These are phyloP conservation scores for Sitta europaea DNA, from an alignment of 2,113 vertebrate species.

Conservation along the genomic window DNA sequence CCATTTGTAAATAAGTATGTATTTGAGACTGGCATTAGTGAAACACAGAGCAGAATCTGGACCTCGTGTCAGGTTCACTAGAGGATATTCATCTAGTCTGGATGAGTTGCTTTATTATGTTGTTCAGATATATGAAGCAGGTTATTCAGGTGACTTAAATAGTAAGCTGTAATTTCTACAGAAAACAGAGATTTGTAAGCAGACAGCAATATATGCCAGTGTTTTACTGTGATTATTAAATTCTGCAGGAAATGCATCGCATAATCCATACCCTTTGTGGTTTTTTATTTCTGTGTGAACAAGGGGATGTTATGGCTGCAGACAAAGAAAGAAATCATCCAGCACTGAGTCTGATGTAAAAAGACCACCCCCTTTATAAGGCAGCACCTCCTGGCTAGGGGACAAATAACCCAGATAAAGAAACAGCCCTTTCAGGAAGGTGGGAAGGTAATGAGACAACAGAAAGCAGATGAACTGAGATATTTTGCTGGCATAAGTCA, in stretches of 20 bases:
- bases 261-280: slow-evolving; percentile 28
- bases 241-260: slow-evolving; percentile 46
- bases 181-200: slow-evolving; percentile 66
- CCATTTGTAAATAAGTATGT: not conserved
- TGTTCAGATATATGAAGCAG: slow-evolving; percentile 40
- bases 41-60: not conserved
- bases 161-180: slow-evolving; percentile 64
- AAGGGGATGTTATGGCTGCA: not conserved
- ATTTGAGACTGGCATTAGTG: not conserved
- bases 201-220: slow-evolving; percentile 47
- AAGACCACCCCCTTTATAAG: not conserved
- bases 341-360: not conserved
- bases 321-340: slow-evolving; percentile 25
- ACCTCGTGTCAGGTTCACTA: not conserved
- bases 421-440: not conserved
- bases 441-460: not conserved
- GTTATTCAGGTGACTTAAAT: slow-evolving; percentile 66
- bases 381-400: not conserved
- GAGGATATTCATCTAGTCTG: slow-evolving; percentile 10
- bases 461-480: not conserved
- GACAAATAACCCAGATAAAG: not conserved
- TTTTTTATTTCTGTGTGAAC: slow-evolving; percentile 28
- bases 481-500: not conserved
- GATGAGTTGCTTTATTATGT: slow-evolving; percentile 41
- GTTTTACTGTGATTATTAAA: slow-evolving; percentile 70